Conservation (phyloP, 2,888 invertebrate genomes). For the Acronicta aceris region DNA sequence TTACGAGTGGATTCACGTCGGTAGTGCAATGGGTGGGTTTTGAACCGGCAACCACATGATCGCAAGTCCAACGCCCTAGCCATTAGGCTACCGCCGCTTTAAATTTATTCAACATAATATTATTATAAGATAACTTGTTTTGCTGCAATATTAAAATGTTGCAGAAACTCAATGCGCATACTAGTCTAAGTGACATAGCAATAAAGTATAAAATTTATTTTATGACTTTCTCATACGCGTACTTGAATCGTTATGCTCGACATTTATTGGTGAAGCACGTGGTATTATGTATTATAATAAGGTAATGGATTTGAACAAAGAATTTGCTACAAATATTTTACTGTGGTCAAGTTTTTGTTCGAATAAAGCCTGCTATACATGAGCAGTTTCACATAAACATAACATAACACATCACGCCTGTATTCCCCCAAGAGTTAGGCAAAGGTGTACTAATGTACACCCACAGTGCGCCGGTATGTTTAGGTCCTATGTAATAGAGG, state of each 20-base stretch:
- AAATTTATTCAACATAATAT: constrained; percentile 28
- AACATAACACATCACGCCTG: no score
- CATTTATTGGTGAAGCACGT: constrained; percentile 24
- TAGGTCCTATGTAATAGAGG: no score
- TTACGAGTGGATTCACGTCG: no score
- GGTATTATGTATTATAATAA: constrained; percentile 4
- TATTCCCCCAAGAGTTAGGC: no score
- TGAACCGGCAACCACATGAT: no score
- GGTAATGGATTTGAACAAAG: not conserved
- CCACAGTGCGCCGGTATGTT: no score
- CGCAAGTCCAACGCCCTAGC: no score
- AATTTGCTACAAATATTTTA: not conserved
- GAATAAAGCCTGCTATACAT: no score
- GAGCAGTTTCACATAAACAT: not conserved
- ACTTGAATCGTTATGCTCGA: constrained; percentile 24
- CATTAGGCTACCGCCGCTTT: no score
- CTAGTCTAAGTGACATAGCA: constrained; percentile 20
- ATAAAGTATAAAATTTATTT: constrained; percentile 53
- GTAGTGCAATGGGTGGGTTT: no score
- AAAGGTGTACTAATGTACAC: no score
- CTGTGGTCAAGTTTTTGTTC: no score
- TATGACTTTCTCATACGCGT: constrained; percentile 36
- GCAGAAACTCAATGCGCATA: constrained; percentile 37
- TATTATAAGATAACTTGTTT: constrained; percentile 27
- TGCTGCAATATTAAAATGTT: constrained; percentile 33